Evolutionary conservation across 2,888 invertebrate genomes (phyloP).

Genomic region (Phlogophora meticulosa): DNA sequence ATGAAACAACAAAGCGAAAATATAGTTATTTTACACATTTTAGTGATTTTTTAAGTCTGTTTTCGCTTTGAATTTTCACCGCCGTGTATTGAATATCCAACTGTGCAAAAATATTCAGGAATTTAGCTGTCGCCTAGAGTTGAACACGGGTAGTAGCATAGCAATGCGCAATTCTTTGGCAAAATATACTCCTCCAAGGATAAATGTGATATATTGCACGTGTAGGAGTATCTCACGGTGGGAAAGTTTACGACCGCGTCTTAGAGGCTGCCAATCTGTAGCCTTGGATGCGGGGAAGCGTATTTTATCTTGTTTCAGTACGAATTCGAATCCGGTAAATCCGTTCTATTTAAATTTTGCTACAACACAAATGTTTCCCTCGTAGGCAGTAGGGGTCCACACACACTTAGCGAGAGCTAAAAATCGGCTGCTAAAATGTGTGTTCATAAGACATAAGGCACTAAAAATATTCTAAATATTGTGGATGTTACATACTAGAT

Average conservation of each 20-base stretch:
- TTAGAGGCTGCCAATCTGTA: conserved; percentile 52
- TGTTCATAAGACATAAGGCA: too few relatives aligned
- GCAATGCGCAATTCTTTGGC: background rate
- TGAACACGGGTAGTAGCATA: background rate
- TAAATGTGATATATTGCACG: conserved; percentile 10
- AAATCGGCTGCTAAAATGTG: too few relatives aligned
- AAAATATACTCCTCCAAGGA: background rate
- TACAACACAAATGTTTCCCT: background rate
- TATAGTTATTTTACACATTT: too few relatives aligned
- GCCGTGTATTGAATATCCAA: too few relatives aligned
- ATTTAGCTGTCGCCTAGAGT: too few relatives aligned
- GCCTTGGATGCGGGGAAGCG: conserved; percentile 22
- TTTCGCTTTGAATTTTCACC: too few relatives aligned
- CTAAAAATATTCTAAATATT: background rate
- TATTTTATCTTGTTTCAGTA: conserved; percentile 40
- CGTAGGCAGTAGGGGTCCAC: too few relatives aligned
- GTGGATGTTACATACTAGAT: background rate
- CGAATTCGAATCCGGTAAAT: conserved; percentile 23
- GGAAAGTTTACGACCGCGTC: conserved; percentile 48
- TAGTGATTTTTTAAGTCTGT: too few relatives aligned
- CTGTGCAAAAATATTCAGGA: too few relatives aligned
- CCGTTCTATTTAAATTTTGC: conserved; percentile 7
- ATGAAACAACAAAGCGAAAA: too few relatives aligned
- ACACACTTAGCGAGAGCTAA: too few relatives aligned
- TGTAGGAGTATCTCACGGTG: background rate